phyloP scores from a whole-genome alignment of 2,113 vertebrate genomes.

The Phyllostomus hastatus region DNA sequence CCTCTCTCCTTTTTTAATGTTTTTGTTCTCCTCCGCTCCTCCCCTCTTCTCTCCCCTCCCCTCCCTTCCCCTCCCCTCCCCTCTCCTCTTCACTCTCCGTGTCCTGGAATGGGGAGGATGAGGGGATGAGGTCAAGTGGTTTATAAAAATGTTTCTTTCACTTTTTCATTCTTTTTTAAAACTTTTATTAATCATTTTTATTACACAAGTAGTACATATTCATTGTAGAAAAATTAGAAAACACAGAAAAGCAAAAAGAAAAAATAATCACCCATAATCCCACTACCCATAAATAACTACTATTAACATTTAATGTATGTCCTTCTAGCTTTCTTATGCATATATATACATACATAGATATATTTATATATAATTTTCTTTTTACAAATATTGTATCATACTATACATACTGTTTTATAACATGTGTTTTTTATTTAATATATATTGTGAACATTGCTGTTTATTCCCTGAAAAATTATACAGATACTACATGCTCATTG shows the following conservation, averaged over 20 bases:
- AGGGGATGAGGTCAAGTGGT: background rate
- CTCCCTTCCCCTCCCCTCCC: background rate
- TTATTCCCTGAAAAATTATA: slow-evolving; percentile 75
- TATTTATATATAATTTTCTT: slow-evolving; percentile 72
- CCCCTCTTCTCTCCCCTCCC: too few relatives aligned
- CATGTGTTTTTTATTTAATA: slow-evolving; percentile 62
- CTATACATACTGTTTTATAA: slow-evolving; percentile 71
- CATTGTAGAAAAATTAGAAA: slow-evolving; percentile 79
- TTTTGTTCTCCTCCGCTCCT: background rate
- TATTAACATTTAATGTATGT: slow-evolving; percentile 69
- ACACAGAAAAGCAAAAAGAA: slow-evolving; percentile 74
- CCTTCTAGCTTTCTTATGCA: slow-evolving; percentile 69
- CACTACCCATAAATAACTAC: slow-evolving; percentile 66
- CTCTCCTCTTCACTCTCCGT: background rate
- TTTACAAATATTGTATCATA: slow-evolving; percentile 75
- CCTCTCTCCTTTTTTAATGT: background rate
- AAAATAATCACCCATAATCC: slow-evolving; percentile 72
- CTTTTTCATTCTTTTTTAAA: slow-evolving; percentile 47
- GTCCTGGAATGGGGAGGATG: background rate
- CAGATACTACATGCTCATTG: slow-evolving; percentile 70
- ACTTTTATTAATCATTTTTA: slow-evolving; percentile 75
- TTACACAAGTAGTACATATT: slow-evolving; percentile 78
- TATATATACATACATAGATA: slow-evolving; percentile 72
- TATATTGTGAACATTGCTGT: slow-evolving; percentile 67
- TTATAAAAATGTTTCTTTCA: background rate